Conservation (phyloP, 2,888 invertebrate species). For the Timema podura region DNA sequence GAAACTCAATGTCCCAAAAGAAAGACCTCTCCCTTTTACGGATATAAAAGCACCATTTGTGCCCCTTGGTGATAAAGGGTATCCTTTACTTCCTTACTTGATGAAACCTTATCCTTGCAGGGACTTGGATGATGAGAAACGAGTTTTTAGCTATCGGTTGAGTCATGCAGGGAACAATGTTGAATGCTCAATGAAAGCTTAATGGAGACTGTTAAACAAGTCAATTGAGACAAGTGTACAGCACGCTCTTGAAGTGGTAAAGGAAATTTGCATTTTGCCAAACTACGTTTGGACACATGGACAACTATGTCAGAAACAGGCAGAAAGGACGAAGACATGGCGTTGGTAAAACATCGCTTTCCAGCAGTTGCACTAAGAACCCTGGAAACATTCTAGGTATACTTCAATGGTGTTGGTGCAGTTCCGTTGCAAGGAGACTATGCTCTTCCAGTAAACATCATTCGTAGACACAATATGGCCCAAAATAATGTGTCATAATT, state of each 20-base stretch:
- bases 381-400: not conserved
- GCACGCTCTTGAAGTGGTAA: not conserved
- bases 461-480: not conserved
- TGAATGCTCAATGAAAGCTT: not conserved
- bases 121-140: not conserved
- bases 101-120: not conserved
- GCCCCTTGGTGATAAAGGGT: not conserved
- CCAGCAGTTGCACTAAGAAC: not conserved
- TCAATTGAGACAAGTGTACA: not conserved
- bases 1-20: not conserved
- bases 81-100: not conserved
- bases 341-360: not conserved
- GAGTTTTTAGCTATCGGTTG: conserved; percentile 3
- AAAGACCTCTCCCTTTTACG: not conserved
- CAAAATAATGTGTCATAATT: too few species aligned
- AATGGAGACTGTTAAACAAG: not conserved
- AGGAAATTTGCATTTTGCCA: not conserved
- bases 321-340: not conserved
- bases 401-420: conserved; percentile 6
- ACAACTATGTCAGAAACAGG: not conserved
- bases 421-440: not conserved
- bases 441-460: not conserved
- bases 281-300: not conserved
- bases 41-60: not conserved
- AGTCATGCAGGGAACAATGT: not conserved